Evolutionary conservation across 2,888 invertebrate genomes (phyloP).

Genomic region (Campopleginae sp.): DNA sequence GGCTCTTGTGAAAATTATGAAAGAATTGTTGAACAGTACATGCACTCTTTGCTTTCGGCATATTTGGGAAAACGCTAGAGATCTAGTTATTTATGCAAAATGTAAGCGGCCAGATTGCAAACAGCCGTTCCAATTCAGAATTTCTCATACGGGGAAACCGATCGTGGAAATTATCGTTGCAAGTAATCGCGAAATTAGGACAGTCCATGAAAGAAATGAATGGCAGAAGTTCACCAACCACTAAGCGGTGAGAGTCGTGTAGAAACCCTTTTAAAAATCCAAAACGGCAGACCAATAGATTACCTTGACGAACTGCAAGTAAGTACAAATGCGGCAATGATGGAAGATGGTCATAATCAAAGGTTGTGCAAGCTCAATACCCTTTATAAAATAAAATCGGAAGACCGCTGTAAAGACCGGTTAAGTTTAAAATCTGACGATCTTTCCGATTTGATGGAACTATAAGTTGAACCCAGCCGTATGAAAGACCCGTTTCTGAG

Average conservation of each 20-base stretch:
- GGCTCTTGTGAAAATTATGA: background rate
- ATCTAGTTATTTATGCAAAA: background rate
- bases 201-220: background rate
- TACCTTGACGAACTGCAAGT: background rate
- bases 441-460: background rate
- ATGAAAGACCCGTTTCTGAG: constrained; percentile 42
- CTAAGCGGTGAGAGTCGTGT: background rate
- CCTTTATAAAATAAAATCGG: constrained; percentile 14
- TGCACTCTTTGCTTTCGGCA: background rate
- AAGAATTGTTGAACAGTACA: background rate
- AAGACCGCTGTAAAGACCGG: constrained; percentile 24
- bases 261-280: background rate
- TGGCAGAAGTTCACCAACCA: background rate
- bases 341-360: constrained; percentile 32
- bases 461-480: background rate
- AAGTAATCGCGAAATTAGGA: background rate
- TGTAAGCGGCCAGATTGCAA: background rate
- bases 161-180: background rate
- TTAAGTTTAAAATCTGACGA: constrained; percentile 12
- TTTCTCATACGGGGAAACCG: background rate
- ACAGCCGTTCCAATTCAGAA: background rate
- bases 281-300: background rate
- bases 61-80: background rate
- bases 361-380: background rate
- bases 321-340: background rate